A percentile compares a stretch with the other conserved stretches of the same genome.
Conservation (phyloP, 2,888 invertebrate species). For the Tetheella fluctuosa region DNA sequence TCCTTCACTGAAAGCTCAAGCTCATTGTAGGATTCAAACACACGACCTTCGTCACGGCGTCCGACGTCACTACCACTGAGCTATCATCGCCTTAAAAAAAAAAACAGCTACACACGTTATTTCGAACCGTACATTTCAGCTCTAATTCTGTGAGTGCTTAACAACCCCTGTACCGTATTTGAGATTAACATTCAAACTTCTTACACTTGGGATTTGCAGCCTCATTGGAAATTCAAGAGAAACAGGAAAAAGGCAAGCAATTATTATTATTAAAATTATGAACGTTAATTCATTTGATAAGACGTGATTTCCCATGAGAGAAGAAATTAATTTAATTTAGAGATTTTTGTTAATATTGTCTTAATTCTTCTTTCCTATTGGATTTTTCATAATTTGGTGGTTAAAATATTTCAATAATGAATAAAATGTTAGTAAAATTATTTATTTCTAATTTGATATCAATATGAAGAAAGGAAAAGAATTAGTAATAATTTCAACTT, state of each 20-base stretch:
- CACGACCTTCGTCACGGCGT: too few species aligned
- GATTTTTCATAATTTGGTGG: too few species aligned
- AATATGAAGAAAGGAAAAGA: too few species aligned
- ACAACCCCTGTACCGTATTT: conserved; percentile 18
- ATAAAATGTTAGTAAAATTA: too few species aligned
- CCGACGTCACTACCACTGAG: too few species aligned
- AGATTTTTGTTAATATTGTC: neutral
- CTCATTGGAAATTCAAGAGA: conserved; percentile 12
- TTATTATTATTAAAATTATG: conserved; percentile 14
- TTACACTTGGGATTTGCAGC: conserved; percentile 18
- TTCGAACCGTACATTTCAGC: conserved; percentile 25
- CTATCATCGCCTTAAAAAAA: too few species aligned
- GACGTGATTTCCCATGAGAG: neutral
- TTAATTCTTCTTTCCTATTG: neutral
- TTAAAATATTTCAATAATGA: too few species aligned
- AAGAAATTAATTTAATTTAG: neutral
- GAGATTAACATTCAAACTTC: conserved; percentile 27
- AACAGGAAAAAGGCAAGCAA: conserved; percentile 12
- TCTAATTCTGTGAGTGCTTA: conserved; percentile 29
- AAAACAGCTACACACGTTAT: conserved; percentile 19
- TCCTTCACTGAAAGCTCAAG: too few species aligned
- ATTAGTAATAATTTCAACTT: too few species aligned
- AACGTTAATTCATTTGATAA: conserved; percentile 7
- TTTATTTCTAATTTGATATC: too few species aligned
- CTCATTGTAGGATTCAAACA: too few species aligned